Conservation (phyloP, 2,113 vertebrate genomes). For the Acanthochromis polyacanthus region DNA sequence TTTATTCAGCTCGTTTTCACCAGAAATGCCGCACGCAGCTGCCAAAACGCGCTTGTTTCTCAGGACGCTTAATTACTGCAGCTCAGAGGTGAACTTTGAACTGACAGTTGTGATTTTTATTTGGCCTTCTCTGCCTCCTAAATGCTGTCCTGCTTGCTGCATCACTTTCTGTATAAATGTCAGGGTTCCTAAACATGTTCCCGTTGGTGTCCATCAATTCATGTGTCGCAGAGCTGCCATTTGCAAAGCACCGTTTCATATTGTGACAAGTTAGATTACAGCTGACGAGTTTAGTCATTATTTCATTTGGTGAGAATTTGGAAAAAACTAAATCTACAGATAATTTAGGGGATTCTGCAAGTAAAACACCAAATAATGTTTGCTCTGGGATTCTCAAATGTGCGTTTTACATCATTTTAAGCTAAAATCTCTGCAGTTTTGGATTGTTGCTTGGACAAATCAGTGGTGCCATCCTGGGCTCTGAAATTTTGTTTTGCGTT, state of each 20-base stretch:
- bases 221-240: not conserved
- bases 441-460: too few relatives aligned
- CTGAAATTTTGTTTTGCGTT: too few relatives aligned
- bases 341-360: too few relatives aligned
- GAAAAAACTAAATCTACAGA: too few relatives aligned
- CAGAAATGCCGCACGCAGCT: conserved; percentile 2
- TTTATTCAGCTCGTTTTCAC: not conserved
- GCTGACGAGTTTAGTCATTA: too few relatives aligned
- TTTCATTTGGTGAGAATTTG: too few relatives aligned
- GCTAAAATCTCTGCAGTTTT: too few relatives aligned
- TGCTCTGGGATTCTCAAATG: too few relatives aligned
- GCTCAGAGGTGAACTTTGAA: not conserved
- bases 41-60: not conserved
- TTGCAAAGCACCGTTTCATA: not conserved
- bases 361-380: too few relatives aligned
- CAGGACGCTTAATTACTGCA: not conserved
- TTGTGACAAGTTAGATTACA: too few relatives aligned
- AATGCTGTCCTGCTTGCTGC: not conserved
- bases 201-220: not conserved
- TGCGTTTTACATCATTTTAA: too few relatives aligned
- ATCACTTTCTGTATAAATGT: not conserved
- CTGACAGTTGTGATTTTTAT: not conserved
- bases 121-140: not conserved
- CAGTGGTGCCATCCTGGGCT: too few relatives aligned
- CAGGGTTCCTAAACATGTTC: not conserved